phyloP scores from a whole-genome alignment of 2,888 invertebrate species.

The Gerris lacustris region DNA sequence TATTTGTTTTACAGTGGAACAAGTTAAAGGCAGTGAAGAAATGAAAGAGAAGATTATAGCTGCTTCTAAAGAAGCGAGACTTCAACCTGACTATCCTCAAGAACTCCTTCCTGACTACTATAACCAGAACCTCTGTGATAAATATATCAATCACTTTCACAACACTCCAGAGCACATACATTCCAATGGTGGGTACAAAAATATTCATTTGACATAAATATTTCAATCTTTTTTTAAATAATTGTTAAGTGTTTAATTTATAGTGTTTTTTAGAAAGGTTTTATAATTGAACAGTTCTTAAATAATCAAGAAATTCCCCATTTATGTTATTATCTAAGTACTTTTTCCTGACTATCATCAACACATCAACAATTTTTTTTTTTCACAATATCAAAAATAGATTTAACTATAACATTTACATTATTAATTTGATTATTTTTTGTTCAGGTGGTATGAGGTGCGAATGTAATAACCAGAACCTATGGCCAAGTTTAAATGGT shows the following conservation, averaged over 20 bases:
- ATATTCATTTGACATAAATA: not conserved
- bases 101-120: conserved; percentile 40
- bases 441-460: conserved; percentile 16
- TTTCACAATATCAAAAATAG: too few relatives aligned
- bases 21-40: conserved; percentile 57
- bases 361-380: too few relatives aligned
- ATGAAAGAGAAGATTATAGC: conserved; percentile 52
- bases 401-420: too few relatives aligned
- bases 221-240: not conserved
- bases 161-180: conserved; percentile 31
- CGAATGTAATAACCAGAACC: conserved; percentile 18
- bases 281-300: too few relatives aligned
- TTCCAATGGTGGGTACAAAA: conserved; percentile 29
- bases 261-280: too few relatives aligned
- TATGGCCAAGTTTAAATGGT: conserved; percentile 23
- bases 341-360: too few relatives aligned
- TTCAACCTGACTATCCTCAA: conserved; percentile 46
- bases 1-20: conserved; percentile 49
- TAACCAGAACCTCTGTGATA: conserved; percentile 33
- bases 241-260: too few relatives aligned
- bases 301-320: too few relatives aligned
- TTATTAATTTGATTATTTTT: not conserved
- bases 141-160: conserved; percentile 34
- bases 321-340: too few relatives aligned
- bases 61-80: conserved; percentile 50